phyloP scores from a whole-genome alignment of 2,888 invertebrate genomes.

The Teleogryllus oceanicus region DNA sequence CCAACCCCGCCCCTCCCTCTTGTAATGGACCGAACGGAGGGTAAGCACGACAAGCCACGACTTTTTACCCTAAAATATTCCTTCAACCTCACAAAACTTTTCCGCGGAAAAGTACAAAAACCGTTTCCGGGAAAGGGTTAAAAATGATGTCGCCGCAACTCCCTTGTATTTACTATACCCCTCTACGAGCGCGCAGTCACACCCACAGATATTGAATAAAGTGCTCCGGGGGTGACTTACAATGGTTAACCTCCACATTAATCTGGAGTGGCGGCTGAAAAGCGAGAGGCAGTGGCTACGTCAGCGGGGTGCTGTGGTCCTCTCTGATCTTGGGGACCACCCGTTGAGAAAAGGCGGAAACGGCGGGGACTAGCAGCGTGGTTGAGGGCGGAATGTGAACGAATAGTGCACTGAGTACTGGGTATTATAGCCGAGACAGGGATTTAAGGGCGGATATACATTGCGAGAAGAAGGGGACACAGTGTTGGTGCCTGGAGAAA shows the following conservation, averaged over 20 bases:
- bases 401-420: too few species aligned
- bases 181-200: neutral
- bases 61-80: conserved; percentile 1
- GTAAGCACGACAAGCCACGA: neutral
- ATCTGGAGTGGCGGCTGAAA: neutral
- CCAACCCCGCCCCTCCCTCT: neutral
- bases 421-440: too few species aligned
- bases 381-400: too few species aligned
- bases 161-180: neutral
- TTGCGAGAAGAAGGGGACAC: too few species aligned
- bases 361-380: too few species aligned
- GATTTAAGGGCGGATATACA: too few species aligned
- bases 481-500: too few species aligned
- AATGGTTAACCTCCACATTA: conserved; percentile 18
- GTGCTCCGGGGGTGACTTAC: neutral
- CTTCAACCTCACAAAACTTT: conserved; percentile 18
- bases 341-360: too few species aligned
- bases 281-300: neutral
- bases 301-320: too few species aligned
- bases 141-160: neutral
- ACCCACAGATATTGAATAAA: conserved; percentile 4
- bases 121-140: neutral
- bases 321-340: too few species aligned
- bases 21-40: conserved; percentile 6
- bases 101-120: neutral